Percentiles rank a stretch among this genome's conserved stretches.
phyloP scores from a whole-genome alignment of 2,888 invertebrate genomes.

The Trichogramma dendrolimi region DNA sequence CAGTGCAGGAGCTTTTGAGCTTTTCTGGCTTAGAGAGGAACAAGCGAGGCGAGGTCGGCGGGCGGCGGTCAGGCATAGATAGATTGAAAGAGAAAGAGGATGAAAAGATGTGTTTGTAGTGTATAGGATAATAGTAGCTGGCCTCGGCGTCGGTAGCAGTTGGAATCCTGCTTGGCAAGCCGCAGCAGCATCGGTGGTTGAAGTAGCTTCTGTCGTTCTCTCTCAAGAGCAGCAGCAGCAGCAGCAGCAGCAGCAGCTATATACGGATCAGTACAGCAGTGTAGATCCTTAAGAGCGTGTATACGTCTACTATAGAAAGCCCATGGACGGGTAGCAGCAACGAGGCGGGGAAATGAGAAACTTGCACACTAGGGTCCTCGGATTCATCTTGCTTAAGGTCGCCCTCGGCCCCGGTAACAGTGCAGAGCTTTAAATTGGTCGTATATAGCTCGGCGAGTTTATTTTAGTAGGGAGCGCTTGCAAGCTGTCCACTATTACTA shows the following conservation, averaged over 20 bases:
- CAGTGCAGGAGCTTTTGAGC: no score
- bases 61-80: neutral
- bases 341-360: neutral
- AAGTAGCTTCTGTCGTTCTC: neutral
- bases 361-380: neutral
- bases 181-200: neutral
- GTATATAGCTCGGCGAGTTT: slow-evolving; percentile 1
- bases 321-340: neutral
- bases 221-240: neutral
- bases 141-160: no score
- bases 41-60: neutral
- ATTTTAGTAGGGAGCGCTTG: neutral
- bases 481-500: neutral
- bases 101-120: no score
- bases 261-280: no score
- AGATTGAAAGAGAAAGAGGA: slow-evolving; percentile 1
- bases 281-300: no score
- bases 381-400: slow-evolving; percentile 10
- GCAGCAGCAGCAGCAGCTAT: neutral
- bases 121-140: no score
- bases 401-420: slow-evolving; percentile 1
- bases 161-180: neutral
- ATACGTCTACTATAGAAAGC: no score
- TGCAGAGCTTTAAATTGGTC: slow-evolving; percentile 19
- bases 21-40: slow-evolving; percentile 8